Evolutionary conservation across 2,797 vertebrate genomes (phyloP).

Genomic region (Calcarius lapponicus): DNA sequence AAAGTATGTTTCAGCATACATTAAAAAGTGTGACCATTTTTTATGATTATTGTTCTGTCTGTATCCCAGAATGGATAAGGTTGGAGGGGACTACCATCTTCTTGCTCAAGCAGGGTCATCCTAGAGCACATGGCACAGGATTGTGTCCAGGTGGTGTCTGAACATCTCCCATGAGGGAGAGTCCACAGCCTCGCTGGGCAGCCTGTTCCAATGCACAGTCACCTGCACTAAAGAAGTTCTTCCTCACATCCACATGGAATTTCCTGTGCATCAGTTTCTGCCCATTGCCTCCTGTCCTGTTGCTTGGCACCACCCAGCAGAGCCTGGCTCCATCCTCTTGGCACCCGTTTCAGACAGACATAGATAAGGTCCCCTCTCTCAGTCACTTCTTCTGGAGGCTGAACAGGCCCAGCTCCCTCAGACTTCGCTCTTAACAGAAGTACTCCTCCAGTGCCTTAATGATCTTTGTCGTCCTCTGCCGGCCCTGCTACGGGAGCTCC

Average conservation of each 20-base stretch:
- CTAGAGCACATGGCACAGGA: background rate
- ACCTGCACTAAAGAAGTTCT: background rate
- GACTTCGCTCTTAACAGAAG: background rate
- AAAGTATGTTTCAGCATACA: background rate
- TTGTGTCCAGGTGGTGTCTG: background rate
- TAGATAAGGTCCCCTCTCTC: background rate
- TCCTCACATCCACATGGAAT: background rate
- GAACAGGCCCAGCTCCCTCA: background rate
- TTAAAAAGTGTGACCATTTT: background rate
- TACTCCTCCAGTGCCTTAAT: background rate
- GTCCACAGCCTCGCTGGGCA: background rate
- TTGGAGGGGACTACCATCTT: background rate
- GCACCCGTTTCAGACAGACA: rapidly evolving
- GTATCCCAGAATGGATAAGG: background rate
- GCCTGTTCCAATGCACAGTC: rapidly evolving
- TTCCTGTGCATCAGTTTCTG: background rate
- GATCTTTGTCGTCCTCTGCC: background rate
- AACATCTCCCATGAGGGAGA: background rate
- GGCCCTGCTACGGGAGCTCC: background rate
- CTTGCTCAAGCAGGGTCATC: background rate
- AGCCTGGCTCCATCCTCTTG: background rate
- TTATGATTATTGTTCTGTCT: background rate
- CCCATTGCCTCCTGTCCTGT: background rate
- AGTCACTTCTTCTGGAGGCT: background rate
- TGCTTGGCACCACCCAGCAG: background rate